Evolutionary conservation across 2,113 vertebrate genomes (phyloP).

Genomic region (Dryoscopus gambensis): DNA sequence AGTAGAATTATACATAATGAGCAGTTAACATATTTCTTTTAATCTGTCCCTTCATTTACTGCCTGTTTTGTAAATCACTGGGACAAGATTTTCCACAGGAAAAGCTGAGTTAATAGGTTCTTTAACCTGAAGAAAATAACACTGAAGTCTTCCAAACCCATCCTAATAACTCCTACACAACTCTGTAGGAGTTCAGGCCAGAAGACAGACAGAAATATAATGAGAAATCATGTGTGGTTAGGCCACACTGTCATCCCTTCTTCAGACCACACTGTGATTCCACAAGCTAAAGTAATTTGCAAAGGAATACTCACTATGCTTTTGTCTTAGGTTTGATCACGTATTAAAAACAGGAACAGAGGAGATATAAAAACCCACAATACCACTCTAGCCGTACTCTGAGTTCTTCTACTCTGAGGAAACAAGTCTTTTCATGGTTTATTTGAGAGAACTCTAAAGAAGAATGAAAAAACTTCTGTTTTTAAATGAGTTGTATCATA

Average conservation of each 20-base stretch:
- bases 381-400: neutral
- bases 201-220: neutral
- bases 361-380: neutral
- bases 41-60: neutral
- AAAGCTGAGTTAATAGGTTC: neutral
- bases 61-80: neutral
- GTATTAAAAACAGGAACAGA: neutral
- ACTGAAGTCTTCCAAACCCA: neutral
- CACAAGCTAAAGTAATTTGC: neutral
- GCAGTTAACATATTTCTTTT: neutral
- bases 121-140: neutral
- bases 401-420: neutral
- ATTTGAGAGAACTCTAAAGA: neutral
- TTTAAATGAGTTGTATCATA: neutral
- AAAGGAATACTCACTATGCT: neutral
- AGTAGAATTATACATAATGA: neutral
- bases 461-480: neutral
- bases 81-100: neutral
- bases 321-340: neutral
- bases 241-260: neutral
- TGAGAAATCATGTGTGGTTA: neutral
- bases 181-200: neutral
- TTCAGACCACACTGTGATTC: neutral
- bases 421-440: neutral
- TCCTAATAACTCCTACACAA: neutral